Evolutionary conservation across 2,797 vertebrate species (phyloP), one percentile per base, ranked within the genome.

Genomic region (Pseudomugil tenellus): DNA sequence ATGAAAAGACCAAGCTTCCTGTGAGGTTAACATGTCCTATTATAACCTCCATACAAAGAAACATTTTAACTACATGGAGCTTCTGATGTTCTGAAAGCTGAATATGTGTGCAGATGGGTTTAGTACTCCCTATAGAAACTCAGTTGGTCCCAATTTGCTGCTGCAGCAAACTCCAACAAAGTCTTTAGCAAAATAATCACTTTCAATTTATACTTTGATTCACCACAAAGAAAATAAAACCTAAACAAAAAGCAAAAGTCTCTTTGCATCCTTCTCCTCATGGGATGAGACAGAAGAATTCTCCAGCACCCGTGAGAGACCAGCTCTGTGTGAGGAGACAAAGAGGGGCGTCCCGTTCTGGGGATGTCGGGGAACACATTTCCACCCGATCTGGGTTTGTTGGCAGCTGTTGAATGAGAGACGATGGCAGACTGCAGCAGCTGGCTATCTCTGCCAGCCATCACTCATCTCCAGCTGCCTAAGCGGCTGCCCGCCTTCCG

Each of bases 391-490:
- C 70, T 71, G 79, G 80, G 62, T 65, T 68, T 41, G 72, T 63
- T 68, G 66, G 53, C 58, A 67, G 76, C 70, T 58, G 67, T 37
- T 74, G 67, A 70, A 46, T 28, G 56, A 61, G 31, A 75, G 62
- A 54, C 55, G 74, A 43, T 62, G 71, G 60, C 9, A 39, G 68
- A 74, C 63, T 17, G 63, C 58, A 57, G 69, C 57, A 76, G 32
- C n/a, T 66, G 60, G 84, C 91, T 96, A 96, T 96, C 95, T 95
- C 72, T 94, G 95, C 97, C 97, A 98, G 67, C 91, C 72, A 16
- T 95, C 93, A 6, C 76, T 79, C 48, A 92, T 76, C 63, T 95
- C 94, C 67, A 91, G 71, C 25, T 93, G 87, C 77, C 95, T 92
- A 14, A 88, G 0, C 0, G 88, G 70, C 34, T 82, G 75, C 0